A percentile compares a stretch with the other conserved stretches of the same genome.
phyloP scores from a whole-genome alignment of 2,113 vertebrate genomes.

The Campylomormyrus numenius region DNA sequence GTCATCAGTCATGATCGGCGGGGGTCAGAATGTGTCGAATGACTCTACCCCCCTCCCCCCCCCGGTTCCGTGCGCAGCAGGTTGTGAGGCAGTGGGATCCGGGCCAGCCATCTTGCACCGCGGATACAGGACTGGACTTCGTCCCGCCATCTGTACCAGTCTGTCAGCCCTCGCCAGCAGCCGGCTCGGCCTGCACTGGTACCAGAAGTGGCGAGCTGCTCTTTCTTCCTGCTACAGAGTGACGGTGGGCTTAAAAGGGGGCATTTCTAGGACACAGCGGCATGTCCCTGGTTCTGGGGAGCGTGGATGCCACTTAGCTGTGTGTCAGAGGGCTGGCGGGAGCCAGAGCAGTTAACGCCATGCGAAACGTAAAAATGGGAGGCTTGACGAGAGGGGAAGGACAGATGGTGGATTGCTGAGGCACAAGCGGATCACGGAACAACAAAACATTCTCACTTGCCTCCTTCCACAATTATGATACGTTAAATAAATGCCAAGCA shows the following conservation, averaged over 20 bases:
- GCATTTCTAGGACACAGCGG: not conserved
- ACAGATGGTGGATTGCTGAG: conserved; percentile 20
- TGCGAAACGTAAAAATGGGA: not conserved
- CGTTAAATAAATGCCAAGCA: not conserved
- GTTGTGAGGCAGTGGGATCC: conserved; percentile 51
- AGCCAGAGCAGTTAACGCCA: too few relatives aligned
- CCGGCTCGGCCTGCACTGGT: conserved; percentile 46
- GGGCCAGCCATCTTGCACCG: conserved; percentile 60
- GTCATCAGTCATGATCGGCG: conserved; percentile 25
- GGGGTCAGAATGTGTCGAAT: conserved; percentile 25
- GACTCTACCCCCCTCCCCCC: conserved; percentile 31
- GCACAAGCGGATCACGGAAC: not conserved
- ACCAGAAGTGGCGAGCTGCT: conserved; percentile 27
- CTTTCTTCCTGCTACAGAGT: not conserved
- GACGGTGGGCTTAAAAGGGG: not conserved
- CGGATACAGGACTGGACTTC: conserved; percentile 52
- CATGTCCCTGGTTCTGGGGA: not conserved
- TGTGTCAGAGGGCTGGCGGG: not conserved
- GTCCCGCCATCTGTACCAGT: conserved; percentile 60
- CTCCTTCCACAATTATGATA: conserved; percentile 16
- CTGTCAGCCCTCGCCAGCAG: conserved; percentile 45
- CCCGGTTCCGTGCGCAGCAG: conserved; percentile 52
- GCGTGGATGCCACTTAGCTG: not conserved
- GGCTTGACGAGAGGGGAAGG: not conserved
- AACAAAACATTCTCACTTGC: not conserved